phyloP scores from a whole-genome alignment of 1,140 invertebrate genomes.

The Andricus grossulariae region DNA sequence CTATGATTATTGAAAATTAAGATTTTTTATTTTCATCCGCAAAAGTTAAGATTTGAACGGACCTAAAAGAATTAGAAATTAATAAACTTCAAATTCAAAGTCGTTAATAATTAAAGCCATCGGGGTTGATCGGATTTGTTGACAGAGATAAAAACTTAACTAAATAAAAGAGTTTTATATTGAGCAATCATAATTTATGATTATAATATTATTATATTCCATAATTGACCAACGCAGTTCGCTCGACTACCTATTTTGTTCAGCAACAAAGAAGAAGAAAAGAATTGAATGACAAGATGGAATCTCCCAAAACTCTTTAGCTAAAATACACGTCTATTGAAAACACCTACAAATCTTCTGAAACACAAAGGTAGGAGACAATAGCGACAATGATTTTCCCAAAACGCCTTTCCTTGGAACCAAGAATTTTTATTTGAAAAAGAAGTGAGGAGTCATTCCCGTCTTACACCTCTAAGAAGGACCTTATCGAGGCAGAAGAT shows the following conservation, averaged over 20 bases:
- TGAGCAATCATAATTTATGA: slow-evolving; percentile 8
- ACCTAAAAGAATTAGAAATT: too few relatives aligned
- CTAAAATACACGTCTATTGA: background rate
- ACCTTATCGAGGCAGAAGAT: slow-evolving; percentile 15
- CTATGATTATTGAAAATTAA: too few relatives aligned
- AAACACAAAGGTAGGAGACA: slow-evolving; percentile 8
- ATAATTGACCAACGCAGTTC: too few relatives aligned
- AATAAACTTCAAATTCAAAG: too few relatives aligned
- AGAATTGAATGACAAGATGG: slow-evolving; percentile 6
- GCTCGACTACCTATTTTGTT: too few relatives aligned
- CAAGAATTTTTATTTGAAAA: slow-evolving; percentile 33
- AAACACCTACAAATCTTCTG: slow-evolving; percentile 8
- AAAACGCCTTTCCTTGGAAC: slow-evolving; percentile 22
- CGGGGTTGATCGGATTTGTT: too few relatives aligned
- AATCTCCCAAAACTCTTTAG: slow-evolving; percentile 3
- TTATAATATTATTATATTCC: too few relatives aligned
- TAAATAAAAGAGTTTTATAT: too few relatives aligned
- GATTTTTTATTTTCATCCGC: too few relatives aligned
- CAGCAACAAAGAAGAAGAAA: background rate
- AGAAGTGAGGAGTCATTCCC: slow-evolving; percentile 29
- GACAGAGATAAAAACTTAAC: too few relatives aligned
- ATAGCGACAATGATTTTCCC: slow-evolving; percentile 15
- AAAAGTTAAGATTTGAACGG: too few relatives aligned
- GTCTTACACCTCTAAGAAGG: slow-evolving; percentile 14
- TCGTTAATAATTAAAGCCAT: too few relatives aligned